Evolutionary conservation across 2,797 vertebrate genomes (phyloP).

Genomic region (Sarcoramphus papa): DNA sequence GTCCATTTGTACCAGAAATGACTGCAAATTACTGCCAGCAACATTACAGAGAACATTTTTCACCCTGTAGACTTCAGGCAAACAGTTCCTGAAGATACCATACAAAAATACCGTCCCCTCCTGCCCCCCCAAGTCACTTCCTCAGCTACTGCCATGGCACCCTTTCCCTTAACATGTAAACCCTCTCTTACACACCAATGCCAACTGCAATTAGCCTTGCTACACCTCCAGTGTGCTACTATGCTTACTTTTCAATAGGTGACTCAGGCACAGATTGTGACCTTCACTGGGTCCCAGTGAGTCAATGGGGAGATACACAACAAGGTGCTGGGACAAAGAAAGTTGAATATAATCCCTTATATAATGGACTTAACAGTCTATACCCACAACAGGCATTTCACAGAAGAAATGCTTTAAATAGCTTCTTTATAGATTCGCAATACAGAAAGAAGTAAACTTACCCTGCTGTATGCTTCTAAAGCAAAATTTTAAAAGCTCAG

Average conservation of each 20-base stretch:
- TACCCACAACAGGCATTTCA: not conserved
- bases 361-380: not conserved
- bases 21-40: constrained; percentile 11
- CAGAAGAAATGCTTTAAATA: not conserved
- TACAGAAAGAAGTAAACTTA: not conserved
- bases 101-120: not conserved
- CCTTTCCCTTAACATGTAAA: not conserved
- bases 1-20: constrained; percentile 37
- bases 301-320: not conserved
- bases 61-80: not conserved
- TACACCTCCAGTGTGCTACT: not conserved
- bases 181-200: not conserved
- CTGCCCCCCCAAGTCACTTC: not conserved
- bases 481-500: not conserved
- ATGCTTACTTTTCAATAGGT: not conserved
- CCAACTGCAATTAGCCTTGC: not conserved
- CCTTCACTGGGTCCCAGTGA: not conserved
- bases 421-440: not conserved
- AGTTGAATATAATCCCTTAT: not conserved
- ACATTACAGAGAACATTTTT: not conserved
- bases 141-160: not conserved
- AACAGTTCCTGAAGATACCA: not conserved
- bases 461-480: not conserved
- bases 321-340: not conserved
- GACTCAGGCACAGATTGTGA: not conserved